A percentile compares a stretch with the other conserved stretches of the same genome.
These are phyloP conservation scores for Serranus cabrilla DNA, from an alignment of 2,797 vertebrate species.

Conservation along the genomic window DNA sequence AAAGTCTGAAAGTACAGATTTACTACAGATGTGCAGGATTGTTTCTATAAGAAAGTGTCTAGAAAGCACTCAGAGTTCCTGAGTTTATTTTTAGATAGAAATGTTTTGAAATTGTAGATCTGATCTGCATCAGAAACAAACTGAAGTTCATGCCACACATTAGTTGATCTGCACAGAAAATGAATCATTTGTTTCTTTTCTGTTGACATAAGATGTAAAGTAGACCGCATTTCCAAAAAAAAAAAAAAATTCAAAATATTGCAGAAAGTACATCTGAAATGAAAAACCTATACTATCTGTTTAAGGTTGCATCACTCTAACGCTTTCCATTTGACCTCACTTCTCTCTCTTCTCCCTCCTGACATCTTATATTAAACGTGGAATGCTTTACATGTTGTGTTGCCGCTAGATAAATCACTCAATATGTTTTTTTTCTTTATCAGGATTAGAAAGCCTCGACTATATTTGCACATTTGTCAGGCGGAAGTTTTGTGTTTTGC, in stretches of 20 bases:
- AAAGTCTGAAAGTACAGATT: not conserved
- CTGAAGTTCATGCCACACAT: not conserved
- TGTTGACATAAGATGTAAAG: no score
- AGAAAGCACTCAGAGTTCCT: not conserved
- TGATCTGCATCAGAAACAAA: not conserved
- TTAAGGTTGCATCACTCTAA: constrained; percentile 23
- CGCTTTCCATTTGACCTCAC: constrained; percentile 21
- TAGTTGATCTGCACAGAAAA: not conserved
- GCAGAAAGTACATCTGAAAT: not conserved
- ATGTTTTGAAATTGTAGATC: not conserved
- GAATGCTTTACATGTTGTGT: constrained; percentile 13
- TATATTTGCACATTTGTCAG: constrained; percentile 40
- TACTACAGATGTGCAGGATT: not conserved
- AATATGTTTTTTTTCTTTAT: constrained; percentile 42
- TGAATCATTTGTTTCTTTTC: not conserved
- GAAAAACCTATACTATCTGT: not conserved
- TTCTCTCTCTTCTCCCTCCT: constrained; percentile 1
- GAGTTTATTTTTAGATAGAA: not conserved
- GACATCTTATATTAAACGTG: constrained; percentile 20
- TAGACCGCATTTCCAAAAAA: no score
- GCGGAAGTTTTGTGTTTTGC: constrained; percentile 49
- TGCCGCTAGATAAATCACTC: constrained; percentile 53
- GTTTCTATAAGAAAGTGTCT: not conserved
- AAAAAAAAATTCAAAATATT: no score
- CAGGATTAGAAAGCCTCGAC: constrained; percentile 47